Evolutionary conservation across 2,797 vertebrate species (phyloP).

Genomic region (Fistularia commersonii): DNA sequence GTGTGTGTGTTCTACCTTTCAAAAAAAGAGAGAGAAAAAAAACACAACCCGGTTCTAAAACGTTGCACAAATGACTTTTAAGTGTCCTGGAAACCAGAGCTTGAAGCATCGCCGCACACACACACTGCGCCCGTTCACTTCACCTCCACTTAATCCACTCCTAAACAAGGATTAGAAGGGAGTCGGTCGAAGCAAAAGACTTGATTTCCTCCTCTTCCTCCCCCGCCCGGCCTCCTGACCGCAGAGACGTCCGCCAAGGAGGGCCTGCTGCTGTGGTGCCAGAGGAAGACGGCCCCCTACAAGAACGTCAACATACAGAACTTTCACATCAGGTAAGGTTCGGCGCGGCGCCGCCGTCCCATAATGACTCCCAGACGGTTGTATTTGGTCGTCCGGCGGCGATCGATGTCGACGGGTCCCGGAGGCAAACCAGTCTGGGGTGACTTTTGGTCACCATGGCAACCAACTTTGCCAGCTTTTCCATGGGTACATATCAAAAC

Average conservation of each 20-base stretch:
- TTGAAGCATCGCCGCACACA: conserved; percentile 17
- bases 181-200: conserved; percentile 38
- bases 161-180: conserved; percentile 41
- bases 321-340: conserved; percentile 98
- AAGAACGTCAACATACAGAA: conserved; percentile 99
- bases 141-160: conserved; percentile 42
- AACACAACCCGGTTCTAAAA: too few species aligned
- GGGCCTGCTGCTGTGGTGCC: conserved; percentile 95
- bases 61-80: conserved; percentile 4
- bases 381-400: too few species aligned
- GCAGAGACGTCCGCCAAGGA: conserved; percentile 97
- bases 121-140: conserved; percentile 39
- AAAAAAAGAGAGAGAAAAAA: too few species aligned
- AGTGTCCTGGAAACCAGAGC: conserved; percentile 15
- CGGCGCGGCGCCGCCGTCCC: too few species aligned
- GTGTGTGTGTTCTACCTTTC: too few species aligned
- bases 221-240: conserved; percentile 15
- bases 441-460: too few species aligned
- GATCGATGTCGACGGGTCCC: too few species aligned
- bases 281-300: conserved; percentile 97
- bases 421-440: too few species aligned
- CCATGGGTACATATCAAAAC: too few species aligned
- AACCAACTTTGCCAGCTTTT: too few species aligned
- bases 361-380: too few species aligned
- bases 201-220: conserved; percentile 26